Evolutionary conservation across 2,888 invertebrate genomes (phyloP).

Genomic region (Oxycera nigricornis): DNA sequence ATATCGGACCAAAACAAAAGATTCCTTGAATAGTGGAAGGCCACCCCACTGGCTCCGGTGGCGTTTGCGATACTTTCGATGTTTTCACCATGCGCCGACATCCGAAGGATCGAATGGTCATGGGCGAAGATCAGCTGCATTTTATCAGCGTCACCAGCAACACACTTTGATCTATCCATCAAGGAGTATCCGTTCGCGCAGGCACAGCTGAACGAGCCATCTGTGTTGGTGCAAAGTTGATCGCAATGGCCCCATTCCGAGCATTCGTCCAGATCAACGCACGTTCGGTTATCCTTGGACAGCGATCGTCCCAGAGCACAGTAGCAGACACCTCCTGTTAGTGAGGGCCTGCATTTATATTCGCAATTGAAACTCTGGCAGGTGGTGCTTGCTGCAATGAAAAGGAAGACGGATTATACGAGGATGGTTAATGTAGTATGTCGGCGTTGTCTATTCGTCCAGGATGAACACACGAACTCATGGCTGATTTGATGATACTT

Average conservation of each 20-base stretch:
- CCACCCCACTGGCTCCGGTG: constrained; percentile 84
- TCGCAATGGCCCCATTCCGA: constrained; percentile 93
- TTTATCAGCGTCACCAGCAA: constrained; percentile 67
- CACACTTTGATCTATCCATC: constrained; percentile 69
- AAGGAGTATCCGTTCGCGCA: constrained; percentile 81
- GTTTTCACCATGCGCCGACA: constrained; percentile 72
- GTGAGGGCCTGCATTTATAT: constrained; percentile 89
- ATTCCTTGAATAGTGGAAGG: constrained; percentile 80
- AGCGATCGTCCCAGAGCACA: constrained; percentile 87
- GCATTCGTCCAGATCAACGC: constrained; percentile 92
- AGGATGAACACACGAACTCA: too few species aligned
- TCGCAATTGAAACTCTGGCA: constrained; percentile 89
- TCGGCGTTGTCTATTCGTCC: neutral
- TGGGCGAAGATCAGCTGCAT: constrained; percentile 74
- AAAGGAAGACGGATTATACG: constrained; percentile 43
- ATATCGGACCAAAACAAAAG: constrained; percentile 89
- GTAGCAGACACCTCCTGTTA: constrained; percentile 87
- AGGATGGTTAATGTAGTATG: neutral
- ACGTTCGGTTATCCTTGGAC: constrained; percentile 83
- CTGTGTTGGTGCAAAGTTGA: constrained; percentile 89
- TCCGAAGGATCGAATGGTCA: constrained; percentile 74
- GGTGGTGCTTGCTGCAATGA: constrained; percentile 70
- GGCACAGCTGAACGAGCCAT: constrained; percentile 82
- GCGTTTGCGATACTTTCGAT: constrained; percentile 76
- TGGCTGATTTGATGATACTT: constrained; percentile 63